These are phyloP conservation scores for Pomatostomus ruficeps DNA, from an alignment of 2,113 vertebrate genomes.

Conservation along the genomic window DNA sequence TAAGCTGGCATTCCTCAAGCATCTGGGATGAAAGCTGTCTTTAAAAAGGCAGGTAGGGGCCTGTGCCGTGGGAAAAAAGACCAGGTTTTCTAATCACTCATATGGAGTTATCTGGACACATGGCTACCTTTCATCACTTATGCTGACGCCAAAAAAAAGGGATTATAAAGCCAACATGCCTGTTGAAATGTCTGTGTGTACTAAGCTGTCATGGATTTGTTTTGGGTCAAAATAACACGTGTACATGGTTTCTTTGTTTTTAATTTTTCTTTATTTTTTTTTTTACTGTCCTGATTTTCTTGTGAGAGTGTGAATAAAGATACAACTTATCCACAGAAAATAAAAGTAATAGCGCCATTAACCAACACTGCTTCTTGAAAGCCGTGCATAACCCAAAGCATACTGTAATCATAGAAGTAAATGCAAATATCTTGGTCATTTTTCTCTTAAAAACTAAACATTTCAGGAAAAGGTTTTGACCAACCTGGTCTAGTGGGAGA, in stretches of 20 bases:
- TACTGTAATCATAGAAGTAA: neutral
- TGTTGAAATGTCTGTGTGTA: constrained; percentile 58
- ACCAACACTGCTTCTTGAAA: neutral
- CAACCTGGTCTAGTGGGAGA: neutral
- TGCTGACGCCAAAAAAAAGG: neutral
- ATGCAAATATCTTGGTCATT: neutral
- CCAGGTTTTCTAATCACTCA: constrained; percentile 43
- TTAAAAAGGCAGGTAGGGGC: constrained; percentile 30
- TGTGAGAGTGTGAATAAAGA: neutral
- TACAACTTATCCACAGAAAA: neutral
- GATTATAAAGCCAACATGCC: constrained; percentile 46
- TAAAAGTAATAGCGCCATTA: neutral
- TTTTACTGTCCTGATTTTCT: neutral
- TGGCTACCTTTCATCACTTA: constrained; percentile 69
- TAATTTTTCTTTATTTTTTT: neutral
- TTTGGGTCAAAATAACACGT: constrained; percentile 13
- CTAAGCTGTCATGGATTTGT: constrained; percentile 49
- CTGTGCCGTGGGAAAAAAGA: constrained; percentile 14
- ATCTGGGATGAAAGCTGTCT: constrained; percentile 22
- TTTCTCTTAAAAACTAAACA: neutral
- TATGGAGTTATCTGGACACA: constrained; percentile 54
- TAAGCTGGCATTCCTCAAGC: neutral
- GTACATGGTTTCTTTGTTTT: constrained; percentile 20
- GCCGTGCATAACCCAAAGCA: neutral
- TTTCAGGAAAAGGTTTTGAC: neutral